Percentiles rank a stretch among this genome's conserved stretches.
Conservation (phyloP, 1,140 invertebrate species). For the Pachypeltis micranthus region DNA sequence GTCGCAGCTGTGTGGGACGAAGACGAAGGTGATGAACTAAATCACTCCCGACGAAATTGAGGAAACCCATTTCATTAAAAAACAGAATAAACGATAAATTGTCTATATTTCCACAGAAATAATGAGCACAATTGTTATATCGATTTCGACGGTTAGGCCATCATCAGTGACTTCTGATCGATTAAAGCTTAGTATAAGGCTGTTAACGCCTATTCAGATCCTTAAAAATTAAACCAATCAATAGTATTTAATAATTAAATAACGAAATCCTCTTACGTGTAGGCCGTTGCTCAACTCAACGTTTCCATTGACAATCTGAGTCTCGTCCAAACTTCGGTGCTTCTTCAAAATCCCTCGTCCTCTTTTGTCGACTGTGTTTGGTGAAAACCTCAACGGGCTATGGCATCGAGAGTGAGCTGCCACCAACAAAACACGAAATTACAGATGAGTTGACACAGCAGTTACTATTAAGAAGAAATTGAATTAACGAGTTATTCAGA, state of each 20-base stretch:
- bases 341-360: slow-evolving; percentile 54
- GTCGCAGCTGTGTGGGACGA: no score
- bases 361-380: slow-evolving; percentile 15
- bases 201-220: no score
- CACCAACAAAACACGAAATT: neutral
- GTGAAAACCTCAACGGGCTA: slow-evolving; percentile 18
- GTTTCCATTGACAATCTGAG: slow-evolving; percentile 50
- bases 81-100: no score
- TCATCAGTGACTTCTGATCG: no score
- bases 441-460: neutral
- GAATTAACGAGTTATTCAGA: no score
- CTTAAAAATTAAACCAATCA: neutral
- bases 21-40: no score
- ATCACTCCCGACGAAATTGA: no score
- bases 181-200: no score
- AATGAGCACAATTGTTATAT: no score
- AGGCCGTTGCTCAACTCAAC: slow-evolving; percentile 54
- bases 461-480: neutral
- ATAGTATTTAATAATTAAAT: neutral
- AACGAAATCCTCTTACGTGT: neutral
- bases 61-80: no score
- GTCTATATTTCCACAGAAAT: no score
- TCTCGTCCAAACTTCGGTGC: slow-evolving; percentile 59
- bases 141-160: no score
- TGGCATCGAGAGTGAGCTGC: neutral